phyloP scores from a whole-genome alignment of 2,888 invertebrate species.

The Dicycla oo region DNA sequence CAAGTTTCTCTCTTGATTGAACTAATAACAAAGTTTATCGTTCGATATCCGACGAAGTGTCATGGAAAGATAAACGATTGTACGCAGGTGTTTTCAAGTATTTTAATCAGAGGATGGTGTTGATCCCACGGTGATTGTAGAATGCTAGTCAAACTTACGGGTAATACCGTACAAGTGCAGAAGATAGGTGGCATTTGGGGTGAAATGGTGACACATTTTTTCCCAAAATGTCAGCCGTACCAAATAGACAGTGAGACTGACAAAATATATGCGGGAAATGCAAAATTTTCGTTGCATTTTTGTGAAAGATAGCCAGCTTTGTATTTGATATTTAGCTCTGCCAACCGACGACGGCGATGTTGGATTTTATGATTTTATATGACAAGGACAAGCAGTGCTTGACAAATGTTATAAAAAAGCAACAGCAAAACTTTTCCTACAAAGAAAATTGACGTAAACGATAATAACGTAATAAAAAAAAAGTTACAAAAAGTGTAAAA shows the following conservation, averaged over 20 bases:
- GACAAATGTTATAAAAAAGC: conserved; percentile 14
- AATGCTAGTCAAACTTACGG: neutral
- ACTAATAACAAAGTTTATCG: conserved; percentile 75
- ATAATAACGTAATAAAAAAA: neutral
- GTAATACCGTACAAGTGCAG: conserved; percentile 4
- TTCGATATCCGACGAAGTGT: conserved; percentile 72
- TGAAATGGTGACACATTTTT: conserved; percentile 11
- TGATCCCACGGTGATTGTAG: conserved; percentile 40
- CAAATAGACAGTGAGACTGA: neutral
- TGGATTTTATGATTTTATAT: conserved; percentile 3
- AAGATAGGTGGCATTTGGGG: conserved; percentile 20
- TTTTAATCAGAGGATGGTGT: conserved; percentile 72
- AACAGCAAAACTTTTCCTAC: neutral
- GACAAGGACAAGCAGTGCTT: neutral
- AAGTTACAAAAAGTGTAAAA: conserved; percentile 13
- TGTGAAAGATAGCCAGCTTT: conserved; percentile 24
- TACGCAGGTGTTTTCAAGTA: conserved; percentile 75
- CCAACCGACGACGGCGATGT: neutral
- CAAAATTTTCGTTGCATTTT: conserved; percentile 44
- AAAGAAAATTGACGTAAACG: conserved; percentile 1
- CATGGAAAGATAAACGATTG: conserved; percentile 76
- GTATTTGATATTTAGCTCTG: conserved; percentile 40
- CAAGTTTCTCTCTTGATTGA: conserved; percentile 70
- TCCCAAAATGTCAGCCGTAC: conserved; percentile 31
- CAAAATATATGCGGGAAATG: conserved; percentile 36